Conservation (phyloP, 1,140 invertebrate genomes). For the Pseudachorutes palmiensis region DNA sequence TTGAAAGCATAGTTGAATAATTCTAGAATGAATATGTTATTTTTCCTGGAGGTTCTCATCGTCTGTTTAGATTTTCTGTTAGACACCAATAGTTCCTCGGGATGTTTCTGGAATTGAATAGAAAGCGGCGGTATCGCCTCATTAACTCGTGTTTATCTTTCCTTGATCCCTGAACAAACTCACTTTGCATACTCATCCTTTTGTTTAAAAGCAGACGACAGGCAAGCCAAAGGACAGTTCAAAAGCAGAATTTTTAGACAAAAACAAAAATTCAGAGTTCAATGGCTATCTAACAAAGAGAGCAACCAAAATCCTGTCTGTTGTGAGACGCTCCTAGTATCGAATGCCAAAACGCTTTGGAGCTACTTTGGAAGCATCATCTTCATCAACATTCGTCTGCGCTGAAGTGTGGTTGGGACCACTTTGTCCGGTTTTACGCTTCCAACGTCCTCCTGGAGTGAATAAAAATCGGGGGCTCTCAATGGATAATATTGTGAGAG, state of each 20-base stretch:
- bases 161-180: neutral
- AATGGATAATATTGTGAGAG: too few relatives aligned
- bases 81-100: neutral
- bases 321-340: neutral
- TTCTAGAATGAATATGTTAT: neutral
- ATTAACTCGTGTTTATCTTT: neutral
- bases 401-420: too few relatives aligned
- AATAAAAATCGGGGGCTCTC: neutral
- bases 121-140: too few relatives aligned
- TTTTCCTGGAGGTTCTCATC: neutral
- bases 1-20: neutral
- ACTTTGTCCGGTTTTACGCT: neutral
- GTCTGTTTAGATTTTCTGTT: neutral
- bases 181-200: slow-evolving; percentile 7
- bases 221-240: neutral
- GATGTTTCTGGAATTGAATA: neutral
- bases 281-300: neutral
- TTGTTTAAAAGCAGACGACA: slow-evolving; percentile 1
- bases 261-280: neutral
- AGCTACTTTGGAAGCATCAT: too few relatives aligned
- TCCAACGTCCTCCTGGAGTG: neutral
- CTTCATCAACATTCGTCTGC: too few relatives aligned
- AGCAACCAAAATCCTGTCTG: neutral
- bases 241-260: neutral
- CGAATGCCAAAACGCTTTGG: too few relatives aligned